Percentiles rank a stretch among this genome's conserved stretches.
phyloP scores from a whole-genome alignment of 2,797 vertebrate species.

The Mallotus villosus region DNA sequence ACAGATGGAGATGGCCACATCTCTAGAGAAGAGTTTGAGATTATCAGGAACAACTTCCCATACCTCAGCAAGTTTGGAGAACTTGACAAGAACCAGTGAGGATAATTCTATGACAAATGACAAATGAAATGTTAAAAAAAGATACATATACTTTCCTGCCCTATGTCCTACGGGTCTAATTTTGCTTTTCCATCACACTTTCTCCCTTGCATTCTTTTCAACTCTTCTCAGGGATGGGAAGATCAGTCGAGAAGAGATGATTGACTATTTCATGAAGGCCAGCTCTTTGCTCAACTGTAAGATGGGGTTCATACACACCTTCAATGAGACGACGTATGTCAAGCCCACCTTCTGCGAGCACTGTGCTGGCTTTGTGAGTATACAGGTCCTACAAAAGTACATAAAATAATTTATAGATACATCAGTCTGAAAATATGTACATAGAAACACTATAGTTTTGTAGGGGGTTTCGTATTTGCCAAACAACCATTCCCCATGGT shows the following conservation, averaged over 20 bases:
- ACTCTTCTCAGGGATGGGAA: constrained; percentile 68
- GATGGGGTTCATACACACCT: constrained; percentile 85
- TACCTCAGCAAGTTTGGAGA: constrained; percentile 85
- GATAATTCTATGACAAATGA: neutral
- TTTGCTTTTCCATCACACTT: neutral
- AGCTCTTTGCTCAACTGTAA: constrained; percentile 88
- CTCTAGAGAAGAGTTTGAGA: constrained; percentile 87
- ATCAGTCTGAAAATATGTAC: too few relatives aligned
- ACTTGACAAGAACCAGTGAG: constrained; percentile 78
- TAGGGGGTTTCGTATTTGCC: too few relatives aligned
- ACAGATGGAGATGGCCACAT: constrained; percentile 83
- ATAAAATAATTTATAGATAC: too few relatives aligned
- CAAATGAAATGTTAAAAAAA: neutral
- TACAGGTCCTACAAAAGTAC: neutral
- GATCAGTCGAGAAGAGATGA: constrained; percentile 86
- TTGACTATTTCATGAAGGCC: constrained; percentile 85
- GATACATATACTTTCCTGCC: neutral
- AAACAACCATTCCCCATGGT: too few relatives aligned
- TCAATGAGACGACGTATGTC: constrained; percentile 84
- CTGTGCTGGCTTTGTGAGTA: constrained; percentile 87
- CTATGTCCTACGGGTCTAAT: too few relatives aligned
- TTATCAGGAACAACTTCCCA: constrained; percentile 85
- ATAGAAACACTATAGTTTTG: too few relatives aligned
- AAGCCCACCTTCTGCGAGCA: constrained; percentile 88
- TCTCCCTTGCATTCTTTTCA: neutral